Evolutionary conservation across 1,140 invertebrate genomes (phyloP), one percentile per base, ranked within the genome.

Genomic region (Sarcophaga bullata): DNA sequence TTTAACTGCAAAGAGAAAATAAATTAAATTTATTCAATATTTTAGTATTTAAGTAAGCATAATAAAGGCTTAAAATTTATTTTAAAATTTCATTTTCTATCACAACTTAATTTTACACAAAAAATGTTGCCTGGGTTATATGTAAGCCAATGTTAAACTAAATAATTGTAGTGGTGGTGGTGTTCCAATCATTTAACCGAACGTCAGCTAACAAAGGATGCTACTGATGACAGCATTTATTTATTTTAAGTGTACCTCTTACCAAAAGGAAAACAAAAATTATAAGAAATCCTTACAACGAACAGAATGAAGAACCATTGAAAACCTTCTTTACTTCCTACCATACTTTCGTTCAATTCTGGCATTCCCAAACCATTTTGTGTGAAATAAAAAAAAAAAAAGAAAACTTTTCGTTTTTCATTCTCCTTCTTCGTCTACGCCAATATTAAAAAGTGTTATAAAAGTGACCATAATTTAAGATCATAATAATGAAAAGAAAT

Each of bases 391-490:
- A 52, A 10, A 52, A 52, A 6, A 13, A 52, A 9, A 10, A 52
- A 52, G 50, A 13, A 52, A 9, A 1, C 50, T 52, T 52, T 52
- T 52, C 6, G 13, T 52, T 52, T 52, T 8, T 68, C 1, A 3
- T 68, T 25, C 8, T 19, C 17, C 13, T 15, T 68, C 8, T 19
- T 25, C 17, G 13, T 11, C 13, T 8, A 58, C 52, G 0, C 15
- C 3, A 68, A 9, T 25, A 25, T 68, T 68, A 25, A 9, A 68
- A 68, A 68, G 62, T 68, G 62, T 68, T 68, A 19, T 19, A 68
- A 68, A 25, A 68, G n/a, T 68, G 62, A 68, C 62, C 62, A 68
- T 68, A 68, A 68, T 25, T 68, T 68, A 19, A 19, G 62, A 68
- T 62, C 15, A 62, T 17, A 17, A 62, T 37, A 37, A 37, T 37